phyloP scores from a whole-genome alignment of 2,888 invertebrate genomes.

The Eledona agricola region DNA sequence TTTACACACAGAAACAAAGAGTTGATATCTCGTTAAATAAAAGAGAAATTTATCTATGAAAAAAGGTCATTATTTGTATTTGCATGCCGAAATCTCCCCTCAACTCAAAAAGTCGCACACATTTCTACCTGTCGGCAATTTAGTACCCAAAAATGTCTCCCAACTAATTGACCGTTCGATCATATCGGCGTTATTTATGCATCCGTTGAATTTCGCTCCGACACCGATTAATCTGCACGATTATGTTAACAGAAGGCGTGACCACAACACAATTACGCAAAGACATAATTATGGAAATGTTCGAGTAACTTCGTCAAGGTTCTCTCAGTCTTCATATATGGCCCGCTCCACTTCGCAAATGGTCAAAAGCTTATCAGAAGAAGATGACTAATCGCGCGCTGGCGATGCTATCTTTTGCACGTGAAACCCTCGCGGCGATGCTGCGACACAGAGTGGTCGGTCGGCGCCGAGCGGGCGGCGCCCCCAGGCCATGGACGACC shows the following conservation, averaged over 20 bases:
- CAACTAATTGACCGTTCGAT: conserved; percentile 5
- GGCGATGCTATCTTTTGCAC: conserved; percentile 30
- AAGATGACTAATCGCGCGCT: conserved; percentile 24
- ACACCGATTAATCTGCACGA: conserved; percentile 22
- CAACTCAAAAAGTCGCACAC: conserved; percentile 10
- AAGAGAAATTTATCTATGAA: no score
- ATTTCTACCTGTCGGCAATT: conserved; percentile 12
- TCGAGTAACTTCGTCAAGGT: not conserved
- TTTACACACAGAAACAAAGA: no score
- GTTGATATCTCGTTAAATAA: no score
- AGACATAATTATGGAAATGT: conserved; percentile 13
- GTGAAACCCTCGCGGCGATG: conserved; percentile 29
- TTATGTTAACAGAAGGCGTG: conserved; percentile 30
- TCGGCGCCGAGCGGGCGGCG: conserved; percentile 56
- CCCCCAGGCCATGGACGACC: conserved; percentile 53
- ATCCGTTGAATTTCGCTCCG: conserved; percentile 18
- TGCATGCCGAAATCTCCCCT: no score
- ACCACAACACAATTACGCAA: conserved; percentile 24
- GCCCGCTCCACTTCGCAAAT: conserved; percentile 10
- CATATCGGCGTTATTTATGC: conserved; percentile 15
- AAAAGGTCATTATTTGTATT: no score
- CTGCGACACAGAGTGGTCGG: conserved; percentile 45
- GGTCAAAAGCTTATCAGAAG: conserved; percentile 19
- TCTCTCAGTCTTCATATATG: conserved; percentile 1
- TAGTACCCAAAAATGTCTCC: conserved; percentile 6